Evolutionary conservation across 2,888 invertebrate species (phyloP).

Genomic region (Hypselothyrea guttata): DNA sequence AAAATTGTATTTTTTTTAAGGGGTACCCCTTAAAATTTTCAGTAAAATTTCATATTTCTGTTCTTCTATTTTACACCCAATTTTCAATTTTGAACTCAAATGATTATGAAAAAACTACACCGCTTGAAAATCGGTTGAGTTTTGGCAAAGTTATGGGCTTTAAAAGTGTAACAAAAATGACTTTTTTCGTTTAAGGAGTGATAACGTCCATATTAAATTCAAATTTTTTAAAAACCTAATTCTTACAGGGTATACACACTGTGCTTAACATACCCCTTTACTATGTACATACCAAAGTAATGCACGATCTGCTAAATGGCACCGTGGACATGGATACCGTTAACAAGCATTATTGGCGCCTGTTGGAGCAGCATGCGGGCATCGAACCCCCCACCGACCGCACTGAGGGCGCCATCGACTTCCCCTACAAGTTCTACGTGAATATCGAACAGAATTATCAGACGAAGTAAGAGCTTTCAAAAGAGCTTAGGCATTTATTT

Average conservation of each 20-base stretch:
- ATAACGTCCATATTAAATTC: too few species aligned
- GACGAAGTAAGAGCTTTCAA: constrained; percentile 75
- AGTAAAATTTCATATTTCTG: too few species aligned
- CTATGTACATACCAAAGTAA: constrained; percentile 87
- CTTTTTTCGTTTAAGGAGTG: too few species aligned
- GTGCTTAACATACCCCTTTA: constrained; percentile 88
- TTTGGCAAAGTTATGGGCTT: too few species aligned
- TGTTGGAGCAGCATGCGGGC: constrained; percentile 86
- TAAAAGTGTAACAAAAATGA: too few species aligned
- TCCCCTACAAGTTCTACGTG: constrained; percentile 89
- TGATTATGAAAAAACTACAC: too few species aligned
- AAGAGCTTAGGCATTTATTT: fast-evolving
- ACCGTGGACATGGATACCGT: constrained; percentile 84
- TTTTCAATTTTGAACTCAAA: too few species aligned
- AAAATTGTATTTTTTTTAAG: too few species aligned
- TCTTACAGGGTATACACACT: constrained; percentile 85
- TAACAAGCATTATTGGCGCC: constrained; percentile 87
- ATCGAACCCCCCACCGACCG: constrained; percentile 86
- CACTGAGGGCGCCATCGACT: constrained; percentile 87
- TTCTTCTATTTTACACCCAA: too few species aligned
- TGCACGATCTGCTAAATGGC: constrained; percentile 87
- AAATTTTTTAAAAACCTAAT: too few species aligned
- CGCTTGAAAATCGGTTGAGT: too few species aligned
- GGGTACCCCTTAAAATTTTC: too few species aligned
- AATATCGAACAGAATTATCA: constrained; percentile 80